Conservation (phyloP, 2,888 invertebrate species). For the Hyppa rectilinea region DNA sequence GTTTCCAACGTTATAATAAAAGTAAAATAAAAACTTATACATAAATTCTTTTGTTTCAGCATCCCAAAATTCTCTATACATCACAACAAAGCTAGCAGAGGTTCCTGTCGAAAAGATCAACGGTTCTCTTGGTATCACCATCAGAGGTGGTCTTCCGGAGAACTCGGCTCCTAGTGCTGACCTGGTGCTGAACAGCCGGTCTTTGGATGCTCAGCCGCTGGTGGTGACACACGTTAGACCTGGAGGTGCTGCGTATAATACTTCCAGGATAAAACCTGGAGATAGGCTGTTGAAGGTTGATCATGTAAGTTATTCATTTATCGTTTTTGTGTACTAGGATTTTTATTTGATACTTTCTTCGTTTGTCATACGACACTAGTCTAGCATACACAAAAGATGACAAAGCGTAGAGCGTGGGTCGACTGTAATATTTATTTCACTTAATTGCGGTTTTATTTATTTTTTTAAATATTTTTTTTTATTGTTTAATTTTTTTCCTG, state of each 20-base stretch:
- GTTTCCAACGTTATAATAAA: constrained; percentile 24
- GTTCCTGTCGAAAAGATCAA: constrained; percentile 95
- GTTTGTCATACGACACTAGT: too few relatives aligned
- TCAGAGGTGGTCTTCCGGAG: constrained; percentile 94
- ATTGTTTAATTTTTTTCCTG: too few relatives aligned
- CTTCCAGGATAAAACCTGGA: constrained; percentile 97
- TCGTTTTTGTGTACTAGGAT: too few relatives aligned
- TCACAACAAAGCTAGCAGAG: constrained; percentile 94
- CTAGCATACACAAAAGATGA: too few relatives aligned
- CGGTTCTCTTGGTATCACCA: constrained; percentile 96
- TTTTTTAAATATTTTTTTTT: too few relatives aligned
- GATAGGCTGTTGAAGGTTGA: constrained; percentile 97
- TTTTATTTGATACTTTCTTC: too few relatives aligned
- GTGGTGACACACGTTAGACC: constrained; percentile 97
- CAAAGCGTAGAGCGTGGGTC: too few relatives aligned
- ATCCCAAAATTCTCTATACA: constrained; percentile 93
- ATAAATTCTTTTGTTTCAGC: constrained; percentile 77
- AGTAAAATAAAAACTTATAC: constrained; percentile 1
- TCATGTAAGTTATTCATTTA: constrained; percentile 92
- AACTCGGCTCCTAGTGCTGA: constrained; percentile 91
- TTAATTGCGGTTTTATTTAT: too few relatives aligned
- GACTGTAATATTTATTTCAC: too few relatives aligned
- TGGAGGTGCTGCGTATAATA: constrained; percentile 97
- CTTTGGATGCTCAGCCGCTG: constrained; percentile 92
- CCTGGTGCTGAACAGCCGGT: constrained; percentile 90